A percentile compares a stretch with the other conserved stretches of the same genome.
Conservation (phyloP, 2,797 vertebrate species). For the Muraenolepis orangiensis region DNA sequence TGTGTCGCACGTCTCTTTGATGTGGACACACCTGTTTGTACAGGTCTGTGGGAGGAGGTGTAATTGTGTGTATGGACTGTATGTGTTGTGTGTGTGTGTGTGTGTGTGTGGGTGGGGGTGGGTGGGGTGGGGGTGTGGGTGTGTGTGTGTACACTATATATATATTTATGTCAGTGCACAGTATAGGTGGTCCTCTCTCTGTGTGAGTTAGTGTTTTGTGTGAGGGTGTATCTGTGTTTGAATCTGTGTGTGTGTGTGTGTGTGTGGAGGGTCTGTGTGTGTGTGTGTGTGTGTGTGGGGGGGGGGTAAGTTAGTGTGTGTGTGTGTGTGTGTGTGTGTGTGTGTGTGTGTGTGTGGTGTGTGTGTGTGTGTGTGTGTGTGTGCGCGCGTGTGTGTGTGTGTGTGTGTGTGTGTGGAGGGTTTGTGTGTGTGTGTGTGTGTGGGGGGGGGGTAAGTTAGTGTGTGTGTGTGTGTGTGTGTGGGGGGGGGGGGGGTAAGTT, state of each 20-base stretch:
- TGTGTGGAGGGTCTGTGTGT: too few relatives aligned
- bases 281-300: too few relatives aligned
- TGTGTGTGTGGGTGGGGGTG: neutral
- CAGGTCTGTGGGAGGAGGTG: neutral
- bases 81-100: neutral
- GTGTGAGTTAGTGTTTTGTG: neutral
- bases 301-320: too few relatives aligned
- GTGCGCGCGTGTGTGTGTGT: neutral
- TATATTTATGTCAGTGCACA: neutral
- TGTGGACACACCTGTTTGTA: neutral
- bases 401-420: neutral
- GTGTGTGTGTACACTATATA: neutral
- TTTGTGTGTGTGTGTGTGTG: neutral
- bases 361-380: neutral
- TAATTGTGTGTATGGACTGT: neutral
- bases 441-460: neutral
- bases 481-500: too few relatives aligned
- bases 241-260: neutral
- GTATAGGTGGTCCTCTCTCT: neutral
- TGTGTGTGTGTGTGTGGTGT: neutral
- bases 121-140: neutral
- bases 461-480: constrained; percentile 2
- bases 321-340: too few relatives aligned
- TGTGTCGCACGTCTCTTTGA: neutral
- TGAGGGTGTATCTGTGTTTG: neutral